phyloP scores from a whole-genome alignment of 2,888 invertebrate genomes.

The Tipula vernalis region DNA sequence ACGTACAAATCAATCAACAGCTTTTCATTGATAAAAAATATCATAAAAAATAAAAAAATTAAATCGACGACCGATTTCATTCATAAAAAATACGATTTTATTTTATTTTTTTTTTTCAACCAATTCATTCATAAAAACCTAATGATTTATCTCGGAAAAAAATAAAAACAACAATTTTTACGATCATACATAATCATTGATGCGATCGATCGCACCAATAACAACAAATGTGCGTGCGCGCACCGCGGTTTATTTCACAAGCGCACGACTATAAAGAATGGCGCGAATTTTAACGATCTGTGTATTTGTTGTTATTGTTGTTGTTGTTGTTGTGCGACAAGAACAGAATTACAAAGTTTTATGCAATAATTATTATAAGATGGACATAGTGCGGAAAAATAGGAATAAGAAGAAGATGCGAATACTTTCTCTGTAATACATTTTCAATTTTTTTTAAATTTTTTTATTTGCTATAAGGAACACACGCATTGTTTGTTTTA shows the following conservation, averaged over 20 bases:
- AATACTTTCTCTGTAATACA: neutral
- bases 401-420: neutral
- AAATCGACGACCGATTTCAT: neutral
- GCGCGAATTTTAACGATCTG: neutral
- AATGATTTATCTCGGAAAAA: neutral
- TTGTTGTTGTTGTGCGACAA: neutral
- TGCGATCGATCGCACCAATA: neutral
- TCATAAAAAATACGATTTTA: neutral
- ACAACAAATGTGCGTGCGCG: neutral
- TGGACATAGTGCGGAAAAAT: neutral
- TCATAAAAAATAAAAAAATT: neutral
- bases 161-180: neutral
- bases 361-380: neutral
- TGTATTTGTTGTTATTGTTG: neutral
- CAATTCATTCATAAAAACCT: neutral
- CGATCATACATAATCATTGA: neutral
- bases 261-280: neutral
- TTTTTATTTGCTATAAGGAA: neutral
- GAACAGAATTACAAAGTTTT: neutral
- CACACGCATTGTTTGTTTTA: neutral
- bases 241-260: neutral
- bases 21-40: neutral
- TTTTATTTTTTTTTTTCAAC: neutral
- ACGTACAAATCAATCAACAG: neutral
- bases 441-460: neutral